Evolutionary conservation across 2,888 invertebrate species (phyloP).

Genomic region (Rhimphoctona megacephalus): DNA sequence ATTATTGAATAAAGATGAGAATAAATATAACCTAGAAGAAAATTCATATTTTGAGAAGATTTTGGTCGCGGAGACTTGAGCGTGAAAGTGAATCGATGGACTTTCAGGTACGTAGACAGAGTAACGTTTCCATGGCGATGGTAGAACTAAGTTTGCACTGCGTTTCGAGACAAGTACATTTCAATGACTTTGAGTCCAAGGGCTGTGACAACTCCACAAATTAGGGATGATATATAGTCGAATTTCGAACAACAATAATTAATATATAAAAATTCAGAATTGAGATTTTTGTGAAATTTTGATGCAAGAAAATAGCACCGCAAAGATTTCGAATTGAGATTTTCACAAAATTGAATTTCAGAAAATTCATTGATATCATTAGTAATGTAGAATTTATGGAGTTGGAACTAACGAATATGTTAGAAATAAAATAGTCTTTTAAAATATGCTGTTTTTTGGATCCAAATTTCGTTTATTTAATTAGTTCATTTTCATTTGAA

Average conservation of each 20-base stretch:
- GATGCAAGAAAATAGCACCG: neutral
- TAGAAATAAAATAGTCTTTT: neutral
- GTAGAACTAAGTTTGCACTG: neutral
- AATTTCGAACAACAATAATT: neutral
- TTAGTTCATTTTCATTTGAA: neutral
- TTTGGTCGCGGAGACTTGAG: neutral
- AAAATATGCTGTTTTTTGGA: neutral
- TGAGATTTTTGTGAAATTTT: neutral
- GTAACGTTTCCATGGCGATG: neutral
- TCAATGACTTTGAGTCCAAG: neutral
- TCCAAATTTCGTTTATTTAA: neutral
- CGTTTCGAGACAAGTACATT: neutral
- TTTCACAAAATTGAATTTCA: neutral
- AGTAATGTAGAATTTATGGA: neutral
- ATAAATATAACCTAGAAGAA: neutral
- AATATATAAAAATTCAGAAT: neutral
- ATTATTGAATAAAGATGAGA: slow-evolving; percentile 36
- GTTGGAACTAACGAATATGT: neutral
- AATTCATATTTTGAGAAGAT: neutral
- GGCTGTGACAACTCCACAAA: neutral
- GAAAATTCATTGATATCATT: neutral
- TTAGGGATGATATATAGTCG: neutral
- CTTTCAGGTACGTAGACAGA: neutral
- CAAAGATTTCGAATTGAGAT: neutral
- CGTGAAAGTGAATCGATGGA: neutral